Base-by-base conservation (phyloP, 2,888 invertebrate species). In the Parnassius smintheus region DNA sequence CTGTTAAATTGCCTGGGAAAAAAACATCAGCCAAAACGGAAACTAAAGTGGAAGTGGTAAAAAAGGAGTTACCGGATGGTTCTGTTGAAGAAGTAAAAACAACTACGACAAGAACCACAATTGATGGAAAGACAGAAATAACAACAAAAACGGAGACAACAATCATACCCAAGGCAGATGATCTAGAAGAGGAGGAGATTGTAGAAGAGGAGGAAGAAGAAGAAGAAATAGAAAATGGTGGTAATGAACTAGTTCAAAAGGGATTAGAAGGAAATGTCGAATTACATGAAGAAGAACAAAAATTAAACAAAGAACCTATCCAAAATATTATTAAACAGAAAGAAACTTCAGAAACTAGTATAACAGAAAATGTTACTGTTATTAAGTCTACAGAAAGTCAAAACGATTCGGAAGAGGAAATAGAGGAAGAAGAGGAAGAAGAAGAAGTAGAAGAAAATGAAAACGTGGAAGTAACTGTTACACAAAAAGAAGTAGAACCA, bases 81-180 rank as follows among this genome's bases (percentile, higher is more conserved):
- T 78, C 82, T 41, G 68, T 83, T 18, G 84, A 91, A 72, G 91
- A 91, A 80, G 73, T 83, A 2, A 91, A 87, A 76, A 90, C 82
- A 35, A 91, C 91, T 10, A 91, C 80, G 51, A 91, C 90, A 49
- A 90, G 78, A 75, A 91, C 89, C 2, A 91, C 87, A 8, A 76
- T 85, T 59, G 88, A 91, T 68, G 91, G 91, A 12, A 89, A 80
- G 71, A 89, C 88, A 42, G 86, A 88, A 75, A 89, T 86, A 13
- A 80, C 77, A 70, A 90, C 89, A 9, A 85, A 84, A 78, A 91
- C 84, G 13, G 88, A 91, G 73, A 91, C 86, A n/a, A 83, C 73
- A 65, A 85, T 80, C 50, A 78, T 85, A 67, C 87, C 91, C 1
- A 88, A 90, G 73, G 83, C 84, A 66, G 82, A 77, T 55, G 78